Evolutionary conservation across 2,113 vertebrate genomes (phyloP).

Genomic region (Nothocercus nigrocapillus): DNA sequence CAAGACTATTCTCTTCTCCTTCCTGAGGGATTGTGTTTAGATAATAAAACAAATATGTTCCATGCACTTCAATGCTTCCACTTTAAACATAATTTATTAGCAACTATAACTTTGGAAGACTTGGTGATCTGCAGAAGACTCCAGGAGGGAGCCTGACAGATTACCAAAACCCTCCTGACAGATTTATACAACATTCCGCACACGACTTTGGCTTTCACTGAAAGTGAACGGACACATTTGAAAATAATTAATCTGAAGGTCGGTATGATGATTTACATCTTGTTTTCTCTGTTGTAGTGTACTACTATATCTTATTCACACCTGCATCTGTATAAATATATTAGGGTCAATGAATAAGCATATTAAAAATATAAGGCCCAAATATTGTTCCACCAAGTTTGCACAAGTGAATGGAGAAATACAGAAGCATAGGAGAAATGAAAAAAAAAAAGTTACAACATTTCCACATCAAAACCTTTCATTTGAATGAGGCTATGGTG

Average conservation of each 20-base stretch:
- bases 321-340: background rate
- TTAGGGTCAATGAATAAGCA: background rate
- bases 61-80: background rate
- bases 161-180: background rate
- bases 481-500: background rate
- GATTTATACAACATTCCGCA: background rate
- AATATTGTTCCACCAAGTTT: background rate
- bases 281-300: background rate
- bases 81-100: background rate
- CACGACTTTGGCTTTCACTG: background rate
- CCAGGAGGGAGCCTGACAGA: background rate
- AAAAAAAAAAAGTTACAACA: background rate
- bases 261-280: background rate
- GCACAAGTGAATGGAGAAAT: background rate
- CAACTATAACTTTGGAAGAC: background rate
- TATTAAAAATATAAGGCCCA: background rate
- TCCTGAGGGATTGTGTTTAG: background rate
- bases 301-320: background rate
- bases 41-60: background rate
- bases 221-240: background rate
- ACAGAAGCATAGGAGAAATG: background rate
- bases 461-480: background rate
- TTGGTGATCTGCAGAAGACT: background rate
- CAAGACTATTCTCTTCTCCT: background rate
- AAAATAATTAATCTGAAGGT: background rate